A percentile compares a stretch with the other conserved stretches of the same genome.
These are phyloP conservation scores for Synergus gifuensis DNA, from an alignment of 2,888 invertebrate species.

Conservation along the genomic window DNA sequence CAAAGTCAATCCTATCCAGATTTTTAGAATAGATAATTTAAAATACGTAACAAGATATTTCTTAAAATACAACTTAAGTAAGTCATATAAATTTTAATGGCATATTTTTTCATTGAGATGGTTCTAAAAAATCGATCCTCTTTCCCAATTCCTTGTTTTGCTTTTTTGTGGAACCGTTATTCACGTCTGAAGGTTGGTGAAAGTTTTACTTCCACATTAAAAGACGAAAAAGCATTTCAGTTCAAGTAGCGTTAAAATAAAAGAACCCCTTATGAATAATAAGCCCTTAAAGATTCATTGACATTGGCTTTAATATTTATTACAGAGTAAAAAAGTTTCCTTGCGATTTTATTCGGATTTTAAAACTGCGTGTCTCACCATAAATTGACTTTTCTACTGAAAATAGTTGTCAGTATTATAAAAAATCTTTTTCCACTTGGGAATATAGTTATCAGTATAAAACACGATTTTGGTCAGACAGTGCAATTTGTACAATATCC, in stretches of 20 bases:
- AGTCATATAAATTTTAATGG: neutral
- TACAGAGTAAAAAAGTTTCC: neutral
- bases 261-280: neutral
- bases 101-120: neutral
- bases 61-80: no score
- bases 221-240: neutral
- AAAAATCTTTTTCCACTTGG: no score
- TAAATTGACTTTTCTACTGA: no score
- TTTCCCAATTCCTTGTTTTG: neutral
- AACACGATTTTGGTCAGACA: no score
- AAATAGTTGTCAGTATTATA: no score
- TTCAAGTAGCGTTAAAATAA: neutral
- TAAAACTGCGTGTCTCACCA: no score
- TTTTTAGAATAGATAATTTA: no score
- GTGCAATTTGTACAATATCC: no score
- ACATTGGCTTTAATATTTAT: neutral
- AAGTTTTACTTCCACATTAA: neutral
- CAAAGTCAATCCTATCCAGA: no score
- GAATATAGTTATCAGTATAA: no score
- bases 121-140: neutral
- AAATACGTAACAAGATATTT: no score
- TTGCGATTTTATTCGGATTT: no score
- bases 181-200: neutral
- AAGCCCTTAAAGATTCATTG: neutral
- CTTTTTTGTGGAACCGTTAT: neutral